phyloP scores from a whole-genome alignment of 2,797 vertebrate genomes.

The Carduelis carduelis region DNA sequence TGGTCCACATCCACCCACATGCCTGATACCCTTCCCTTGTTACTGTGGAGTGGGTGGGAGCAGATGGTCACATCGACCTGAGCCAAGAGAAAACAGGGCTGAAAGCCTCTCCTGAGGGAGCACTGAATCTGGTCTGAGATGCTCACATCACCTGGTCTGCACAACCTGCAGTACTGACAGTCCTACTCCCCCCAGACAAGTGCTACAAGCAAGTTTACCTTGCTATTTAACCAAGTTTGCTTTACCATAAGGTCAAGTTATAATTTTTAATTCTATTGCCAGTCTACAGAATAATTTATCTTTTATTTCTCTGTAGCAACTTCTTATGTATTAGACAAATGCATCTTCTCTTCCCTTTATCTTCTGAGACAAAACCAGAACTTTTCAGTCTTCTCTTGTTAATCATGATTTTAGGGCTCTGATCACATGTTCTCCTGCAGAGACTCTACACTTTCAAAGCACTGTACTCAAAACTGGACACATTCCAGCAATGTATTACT shows the following conservation, averaged over 20 bases:
- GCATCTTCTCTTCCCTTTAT: neutral
- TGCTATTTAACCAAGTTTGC: neutral
- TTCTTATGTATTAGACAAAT: neutral
- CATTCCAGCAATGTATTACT: neutral
- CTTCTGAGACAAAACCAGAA: neutral
- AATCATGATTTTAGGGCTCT: neutral
- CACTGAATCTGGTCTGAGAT: neutral
- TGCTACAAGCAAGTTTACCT: neutral
- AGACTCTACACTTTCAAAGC: neutral
- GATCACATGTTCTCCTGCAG: neutral
- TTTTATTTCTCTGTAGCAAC: neutral
- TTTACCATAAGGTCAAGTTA: neutral
- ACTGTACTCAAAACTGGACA: neutral
- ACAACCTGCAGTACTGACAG: neutral
- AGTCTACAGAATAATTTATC: neutral
- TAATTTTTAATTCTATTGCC: neutral
- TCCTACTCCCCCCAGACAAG: neutral
- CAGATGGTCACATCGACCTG: neutral
- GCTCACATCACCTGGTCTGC: neutral
- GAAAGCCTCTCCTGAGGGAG: neutral
- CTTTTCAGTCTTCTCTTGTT: neutral
- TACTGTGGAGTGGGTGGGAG: neutral
- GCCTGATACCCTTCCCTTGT: neutral
- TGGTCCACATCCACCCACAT: neutral
- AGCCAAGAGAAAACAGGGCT: neutral